These are phyloP conservation scores for Carassius carassius DNA, from an alignment of 2,113 vertebrate genomes.

Conservation along the genomic window DNA sequence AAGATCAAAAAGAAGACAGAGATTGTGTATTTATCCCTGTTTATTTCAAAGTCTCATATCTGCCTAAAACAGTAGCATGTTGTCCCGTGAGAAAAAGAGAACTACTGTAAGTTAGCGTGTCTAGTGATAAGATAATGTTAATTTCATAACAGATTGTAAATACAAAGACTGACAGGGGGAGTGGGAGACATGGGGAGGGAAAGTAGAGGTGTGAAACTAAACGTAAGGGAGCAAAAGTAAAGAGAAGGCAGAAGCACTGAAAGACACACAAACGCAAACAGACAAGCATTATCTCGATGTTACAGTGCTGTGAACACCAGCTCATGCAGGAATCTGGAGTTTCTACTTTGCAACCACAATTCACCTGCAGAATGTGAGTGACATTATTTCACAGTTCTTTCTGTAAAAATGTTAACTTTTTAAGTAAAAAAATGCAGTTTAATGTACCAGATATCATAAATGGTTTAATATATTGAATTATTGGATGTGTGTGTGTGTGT, in stretches of 20 bases:
- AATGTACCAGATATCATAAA: too few species aligned
- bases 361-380: conserved; percentile 34
- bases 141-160: conserved; percentile 10
- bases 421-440: too few species aligned
- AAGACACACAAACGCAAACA: conserved; percentile 1
- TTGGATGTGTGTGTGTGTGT: too few species aligned
- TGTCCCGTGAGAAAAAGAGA: conserved; percentile 36
- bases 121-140: conserved; percentile 23
- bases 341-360: neutral
- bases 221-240: neutral
- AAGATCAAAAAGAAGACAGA: neutral
- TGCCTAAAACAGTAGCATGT: neutral
- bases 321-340: conserved; percentile 6
- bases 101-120: neutral
- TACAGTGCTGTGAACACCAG: conserved; percentile 3
- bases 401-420: neutral
- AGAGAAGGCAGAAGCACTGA: neutral
- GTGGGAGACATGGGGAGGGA: conserved; percentile 9
- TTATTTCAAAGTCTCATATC: neutral
- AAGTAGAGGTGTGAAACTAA: neutral
- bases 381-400: neutral
- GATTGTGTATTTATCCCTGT: neutral
- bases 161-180: neutral
- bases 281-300: conserved; percentile 6
- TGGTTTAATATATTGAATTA: too few species aligned